Conservation (phyloP, 2,113 vertebrate genomes). For the Cygnus buccinator region DNA sequence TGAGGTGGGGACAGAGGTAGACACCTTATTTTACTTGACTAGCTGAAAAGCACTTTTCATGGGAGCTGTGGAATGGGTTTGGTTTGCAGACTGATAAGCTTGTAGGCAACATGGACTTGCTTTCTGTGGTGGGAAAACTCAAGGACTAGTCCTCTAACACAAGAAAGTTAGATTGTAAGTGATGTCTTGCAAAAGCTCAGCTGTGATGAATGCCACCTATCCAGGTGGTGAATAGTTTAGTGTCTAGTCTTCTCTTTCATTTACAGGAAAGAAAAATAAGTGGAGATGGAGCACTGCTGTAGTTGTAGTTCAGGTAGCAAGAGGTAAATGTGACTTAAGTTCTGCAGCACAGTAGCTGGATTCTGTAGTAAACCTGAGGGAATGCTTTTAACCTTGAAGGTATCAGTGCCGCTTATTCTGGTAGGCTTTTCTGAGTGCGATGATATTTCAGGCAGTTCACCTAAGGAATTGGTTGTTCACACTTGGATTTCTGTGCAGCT, state of each 20-base stretch:
- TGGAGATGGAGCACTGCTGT: background rate
- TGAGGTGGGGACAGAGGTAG: background rate
- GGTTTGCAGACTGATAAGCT: background rate
- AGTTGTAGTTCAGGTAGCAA: background rate
- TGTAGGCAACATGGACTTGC: background rate
- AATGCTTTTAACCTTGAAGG: background rate
- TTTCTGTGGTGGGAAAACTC: background rate
- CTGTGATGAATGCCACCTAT: background rate
- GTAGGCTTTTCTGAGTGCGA: background rate
- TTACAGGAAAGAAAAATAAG: background rate
- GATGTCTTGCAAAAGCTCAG: background rate
- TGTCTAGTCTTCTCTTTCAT: background rate
- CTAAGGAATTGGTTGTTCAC: background rate
- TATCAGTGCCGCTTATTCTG: background rate
- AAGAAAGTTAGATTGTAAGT: background rate
- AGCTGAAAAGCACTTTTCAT: background rate
- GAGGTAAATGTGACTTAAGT: background rate
- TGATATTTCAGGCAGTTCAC: background rate
- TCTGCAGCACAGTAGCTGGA: background rate
- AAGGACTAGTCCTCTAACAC: background rate
- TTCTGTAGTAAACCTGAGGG: background rate
- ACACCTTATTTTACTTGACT: background rate
- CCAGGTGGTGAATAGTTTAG: background rate
- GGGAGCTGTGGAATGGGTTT: background rate
- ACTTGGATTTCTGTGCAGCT: background rate